A percentile compares a stretch with the other conserved stretches of the same genome.
Evolutionary conservation across 2,797 vertebrate genomes (phyloP).

Genomic region (Typhlichthys eigenmanni): DNA sequence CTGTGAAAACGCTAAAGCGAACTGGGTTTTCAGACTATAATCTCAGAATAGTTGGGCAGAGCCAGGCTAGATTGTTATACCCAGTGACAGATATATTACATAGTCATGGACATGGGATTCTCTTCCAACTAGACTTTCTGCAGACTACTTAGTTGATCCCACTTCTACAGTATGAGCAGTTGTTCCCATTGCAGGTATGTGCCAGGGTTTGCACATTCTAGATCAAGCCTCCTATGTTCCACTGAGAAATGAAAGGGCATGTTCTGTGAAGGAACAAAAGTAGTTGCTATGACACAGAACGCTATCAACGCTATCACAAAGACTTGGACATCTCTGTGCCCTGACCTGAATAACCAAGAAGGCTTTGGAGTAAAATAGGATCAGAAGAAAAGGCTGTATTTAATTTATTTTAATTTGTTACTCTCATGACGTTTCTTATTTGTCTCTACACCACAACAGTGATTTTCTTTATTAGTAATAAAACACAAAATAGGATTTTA

Average conservation of each 20-base stretch:
- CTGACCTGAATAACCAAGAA: constrained; percentile 68
- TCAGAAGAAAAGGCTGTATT: constrained; percentile 20
- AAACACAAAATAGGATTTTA: constrained; percentile 15
- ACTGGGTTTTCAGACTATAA: no score
- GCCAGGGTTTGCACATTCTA: constrained; percentile 66
- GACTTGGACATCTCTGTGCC: constrained; percentile 59
- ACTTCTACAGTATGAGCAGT: constrained; percentile 40
- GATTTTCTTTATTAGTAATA: not conserved
- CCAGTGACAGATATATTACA: no score
- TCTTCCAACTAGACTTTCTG: not conserved
- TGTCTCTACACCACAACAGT: not conserved
- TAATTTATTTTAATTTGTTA: not conserved
- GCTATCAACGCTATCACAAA: constrained; percentile 68
- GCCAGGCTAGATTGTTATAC: no score
- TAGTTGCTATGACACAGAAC: constrained; percentile 62
- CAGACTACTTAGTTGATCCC: constrained; percentile 26
- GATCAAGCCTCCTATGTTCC: constrained; percentile 63
- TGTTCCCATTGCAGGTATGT: constrained; percentile 44
- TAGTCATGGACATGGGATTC: not conserved
- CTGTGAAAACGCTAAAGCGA: no score
- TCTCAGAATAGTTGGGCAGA: no score
- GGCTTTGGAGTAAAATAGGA: constrained; percentile 31
- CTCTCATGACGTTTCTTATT: not conserved
- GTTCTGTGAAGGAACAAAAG: constrained; percentile 66
- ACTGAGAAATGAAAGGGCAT: constrained; percentile 69